Base-by-base conservation (phyloP, 1,140 invertebrate genomes). In the Meloidogyne floridensis region DNA sequence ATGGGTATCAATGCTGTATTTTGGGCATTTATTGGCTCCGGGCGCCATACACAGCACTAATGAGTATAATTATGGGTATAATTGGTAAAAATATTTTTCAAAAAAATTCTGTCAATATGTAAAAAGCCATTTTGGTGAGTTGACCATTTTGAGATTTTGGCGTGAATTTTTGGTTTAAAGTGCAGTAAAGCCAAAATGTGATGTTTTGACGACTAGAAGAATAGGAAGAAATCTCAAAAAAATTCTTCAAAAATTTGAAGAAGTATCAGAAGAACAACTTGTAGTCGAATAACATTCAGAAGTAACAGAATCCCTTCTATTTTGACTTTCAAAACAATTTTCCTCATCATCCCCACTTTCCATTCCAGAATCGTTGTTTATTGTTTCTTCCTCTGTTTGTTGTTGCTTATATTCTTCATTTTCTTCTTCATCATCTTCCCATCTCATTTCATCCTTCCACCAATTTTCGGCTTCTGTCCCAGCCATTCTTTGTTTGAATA, bases 391-490 rank as follows among this genome's bases (percentile, higher is more conserved):
- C 4, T 47, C 7, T 20, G n/a, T 8, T 7, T 51, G 13, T 54
- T 54, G 4, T 6, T 32, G 32, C 1, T 18, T 32, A n/a, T 15
- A 6, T 15, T 15, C 18, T 6, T 15, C 13, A 9, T 42, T 43
- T 42, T 47, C 72, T n/a, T 77, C 75, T 42, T 13, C 32, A 11
- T 77, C 59, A 11, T 87, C 85, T 56, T 86, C 80, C 86, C 86
- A 86, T 42, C 72, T 54, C 84, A 86, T 87, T 56, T 86, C 86
- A 18, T 81, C 43, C 72, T 82, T 69, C 86, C 86, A 86, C 86
- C 86, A 89, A 54, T 85, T 72, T 13, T 82, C 85, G 18, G 88
- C 89, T 54, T 75, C 80, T 43, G 87, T 89, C n/a, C 84, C 86
- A 11, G 80, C 82, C 20, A 89, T 54, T 20, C 75, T 77, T 3